These are phyloP conservation scores for Pyrgus malvae DNA, from an alignment of 2,888 invertebrate species.

Conservation along the genomic window DNA sequence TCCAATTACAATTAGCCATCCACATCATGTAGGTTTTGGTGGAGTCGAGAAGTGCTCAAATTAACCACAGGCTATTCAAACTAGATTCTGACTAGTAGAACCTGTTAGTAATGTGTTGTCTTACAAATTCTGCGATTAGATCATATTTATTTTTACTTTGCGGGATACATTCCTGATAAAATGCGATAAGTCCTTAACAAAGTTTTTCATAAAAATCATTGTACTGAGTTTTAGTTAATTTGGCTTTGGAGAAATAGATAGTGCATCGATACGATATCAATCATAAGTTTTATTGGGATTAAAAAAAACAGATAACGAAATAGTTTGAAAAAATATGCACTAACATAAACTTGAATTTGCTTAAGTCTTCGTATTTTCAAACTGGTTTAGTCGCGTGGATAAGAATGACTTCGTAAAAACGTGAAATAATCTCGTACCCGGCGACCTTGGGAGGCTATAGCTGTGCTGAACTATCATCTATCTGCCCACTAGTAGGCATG, in stretches of 20 bases:
- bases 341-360: not conserved
- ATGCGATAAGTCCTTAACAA: not conserved
- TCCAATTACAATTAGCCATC: not conserved
- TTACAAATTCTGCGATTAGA: not conserved
- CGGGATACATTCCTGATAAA: not conserved
- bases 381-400: slow-evolving; percentile 41
- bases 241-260: too few relatives aligned
- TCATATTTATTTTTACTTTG: not conserved
- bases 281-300: too few relatives aligned
- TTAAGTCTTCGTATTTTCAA: slow-evolving; percentile 27
- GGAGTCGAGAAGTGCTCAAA: not conserved
- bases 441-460: slow-evolving; percentile 48
- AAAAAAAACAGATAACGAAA: too few relatives aligned
- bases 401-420: slow-evolving; percentile 40
- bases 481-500: slow-evolving; percentile 17
- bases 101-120: not conserved
- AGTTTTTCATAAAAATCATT: too few relatives aligned
- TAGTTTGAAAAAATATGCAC: not conserved
- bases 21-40: not conserved
- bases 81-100: not conserved
- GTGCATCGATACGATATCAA: too few relatives aligned
- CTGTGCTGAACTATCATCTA: slow-evolving; percentile 36
- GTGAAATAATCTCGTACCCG: slow-evolving; percentile 47
- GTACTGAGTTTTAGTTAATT: too few relatives aligned
- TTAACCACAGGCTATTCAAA: slow-evolving; percentile 9